Percentiles rank a stretch among this genome's conserved stretches.
Evolutionary conservation across 2,113 vertebrate species (phyloP).

Genomic region (Mustelus asterias): DNA sequence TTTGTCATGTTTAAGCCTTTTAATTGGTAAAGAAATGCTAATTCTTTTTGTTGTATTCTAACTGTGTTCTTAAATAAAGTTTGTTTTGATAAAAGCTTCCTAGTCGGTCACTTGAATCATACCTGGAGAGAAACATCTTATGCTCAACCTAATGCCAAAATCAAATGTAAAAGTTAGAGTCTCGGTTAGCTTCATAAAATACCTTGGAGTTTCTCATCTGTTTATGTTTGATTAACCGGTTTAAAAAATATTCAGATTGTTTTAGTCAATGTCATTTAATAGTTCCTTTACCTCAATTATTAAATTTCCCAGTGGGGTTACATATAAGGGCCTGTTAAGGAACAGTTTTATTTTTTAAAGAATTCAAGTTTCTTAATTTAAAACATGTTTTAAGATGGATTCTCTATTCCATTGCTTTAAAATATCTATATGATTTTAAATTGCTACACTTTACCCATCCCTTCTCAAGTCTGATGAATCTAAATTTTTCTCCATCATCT

Average conservation of each 20-base stretch:
- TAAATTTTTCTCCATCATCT: background rate
- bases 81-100: no score
- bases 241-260: background rate
- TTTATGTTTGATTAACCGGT: background rate
- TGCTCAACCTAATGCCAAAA: no score
- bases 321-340: background rate
- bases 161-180: no score
- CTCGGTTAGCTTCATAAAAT: no score
- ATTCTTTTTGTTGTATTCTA: no score
- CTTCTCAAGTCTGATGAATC: background rate
- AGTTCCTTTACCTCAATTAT: background rate
- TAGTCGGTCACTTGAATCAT: no score
- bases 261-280: background rate
- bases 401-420: background rate
- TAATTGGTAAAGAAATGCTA: no score
- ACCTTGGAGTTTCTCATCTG: no score
- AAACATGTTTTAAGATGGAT: background rate
- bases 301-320: background rate
- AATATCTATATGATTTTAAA: background rate
- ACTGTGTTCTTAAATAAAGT: no score
- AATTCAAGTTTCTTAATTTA: background rate
- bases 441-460: background rate
- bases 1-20: no score
- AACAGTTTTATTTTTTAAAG: background rate
- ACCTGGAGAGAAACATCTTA: no score